phyloP scores from a whole-genome alignment of 2,888 invertebrate genomes.

The Amphipoea oculea region DNA sequence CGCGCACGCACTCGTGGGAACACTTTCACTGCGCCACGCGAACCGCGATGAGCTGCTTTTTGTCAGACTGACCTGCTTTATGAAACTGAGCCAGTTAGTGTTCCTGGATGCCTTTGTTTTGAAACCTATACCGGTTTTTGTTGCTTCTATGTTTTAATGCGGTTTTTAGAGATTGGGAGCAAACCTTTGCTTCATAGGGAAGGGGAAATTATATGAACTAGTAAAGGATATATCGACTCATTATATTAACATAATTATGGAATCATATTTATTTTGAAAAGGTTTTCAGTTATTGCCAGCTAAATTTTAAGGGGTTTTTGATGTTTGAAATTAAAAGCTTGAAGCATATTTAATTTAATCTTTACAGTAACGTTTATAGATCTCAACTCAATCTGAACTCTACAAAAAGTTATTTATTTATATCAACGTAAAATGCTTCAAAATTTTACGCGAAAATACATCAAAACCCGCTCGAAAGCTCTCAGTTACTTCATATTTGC shows the following conservation, averaged over 20 bases:
- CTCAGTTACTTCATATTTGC: constrained; percentile 25
- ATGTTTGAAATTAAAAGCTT: background rate
- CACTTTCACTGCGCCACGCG: constrained; percentile 79
- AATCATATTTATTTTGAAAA: background rate
- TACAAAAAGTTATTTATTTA: background rate
- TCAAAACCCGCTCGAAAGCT: constrained; percentile 22
- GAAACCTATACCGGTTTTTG: constrained; percentile 40
- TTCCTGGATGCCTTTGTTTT: constrained; percentile 55
- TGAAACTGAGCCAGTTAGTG: constrained; percentile 35
- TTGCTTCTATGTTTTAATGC: background rate
- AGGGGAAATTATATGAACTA: background rate
- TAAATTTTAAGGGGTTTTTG: background rate
- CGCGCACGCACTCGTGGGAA: constrained; percentile 80
- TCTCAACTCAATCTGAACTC: background rate
- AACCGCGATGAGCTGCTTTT: constrained; percentile 61
- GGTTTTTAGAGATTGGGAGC: constrained; percentile 7
- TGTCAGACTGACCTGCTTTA: constrained; percentile 60
- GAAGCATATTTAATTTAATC: background rate
- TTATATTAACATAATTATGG: background rate
- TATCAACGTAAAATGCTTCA: background rate
- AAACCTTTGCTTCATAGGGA: background rate
- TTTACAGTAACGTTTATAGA: background rate
- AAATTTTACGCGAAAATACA: background rate
- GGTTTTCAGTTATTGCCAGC: background rate
- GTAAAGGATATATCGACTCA: background rate